Evolutionary conservation across 2,113 vertebrate genomes (phyloP).

Genomic region (Ceuthmochares aereus): DNA sequence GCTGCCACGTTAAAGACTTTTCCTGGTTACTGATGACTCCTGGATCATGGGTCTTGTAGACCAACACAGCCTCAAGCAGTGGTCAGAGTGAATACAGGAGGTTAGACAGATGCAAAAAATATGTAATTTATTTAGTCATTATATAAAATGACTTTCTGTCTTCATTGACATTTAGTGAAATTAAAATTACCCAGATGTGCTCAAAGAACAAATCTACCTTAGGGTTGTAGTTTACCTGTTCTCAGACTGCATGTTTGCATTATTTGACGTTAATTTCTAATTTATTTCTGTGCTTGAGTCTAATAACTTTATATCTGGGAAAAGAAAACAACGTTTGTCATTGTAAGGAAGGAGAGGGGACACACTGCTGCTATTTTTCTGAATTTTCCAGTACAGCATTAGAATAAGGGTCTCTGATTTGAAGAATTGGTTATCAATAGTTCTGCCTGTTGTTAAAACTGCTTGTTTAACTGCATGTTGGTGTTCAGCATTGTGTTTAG

Average conservation of each 20-base stretch:
- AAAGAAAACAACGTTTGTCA: not conserved
- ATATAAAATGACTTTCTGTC: not conserved
- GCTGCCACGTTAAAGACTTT: not conserved
- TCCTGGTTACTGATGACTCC: not conserved
- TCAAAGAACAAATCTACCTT: not conserved
- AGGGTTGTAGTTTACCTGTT: not conserved
- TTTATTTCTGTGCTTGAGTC: not conserved
- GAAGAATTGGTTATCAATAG: not conserved
- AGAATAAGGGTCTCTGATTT: not conserved
- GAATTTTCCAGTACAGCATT: not conserved
- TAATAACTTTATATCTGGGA: not conserved
- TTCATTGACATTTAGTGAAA: not conserved
- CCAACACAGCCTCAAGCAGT: not conserved
- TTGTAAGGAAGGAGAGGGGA: not conserved
- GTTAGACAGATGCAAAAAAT: not conserved
- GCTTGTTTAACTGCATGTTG: not conserved
- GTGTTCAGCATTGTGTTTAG: rapidly evolving
- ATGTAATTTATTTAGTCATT: not conserved
- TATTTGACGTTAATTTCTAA: not conserved
- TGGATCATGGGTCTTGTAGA: not conserved
- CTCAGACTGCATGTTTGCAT: not conserved
- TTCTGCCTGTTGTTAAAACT: not conserved
- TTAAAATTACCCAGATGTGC: not conserved
- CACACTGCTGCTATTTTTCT: not conserved
- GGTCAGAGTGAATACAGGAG: not conserved